Base-by-base conservation (phyloP, 2,888 invertebrate species). In the Ypsolopha scabrella region DNA sequence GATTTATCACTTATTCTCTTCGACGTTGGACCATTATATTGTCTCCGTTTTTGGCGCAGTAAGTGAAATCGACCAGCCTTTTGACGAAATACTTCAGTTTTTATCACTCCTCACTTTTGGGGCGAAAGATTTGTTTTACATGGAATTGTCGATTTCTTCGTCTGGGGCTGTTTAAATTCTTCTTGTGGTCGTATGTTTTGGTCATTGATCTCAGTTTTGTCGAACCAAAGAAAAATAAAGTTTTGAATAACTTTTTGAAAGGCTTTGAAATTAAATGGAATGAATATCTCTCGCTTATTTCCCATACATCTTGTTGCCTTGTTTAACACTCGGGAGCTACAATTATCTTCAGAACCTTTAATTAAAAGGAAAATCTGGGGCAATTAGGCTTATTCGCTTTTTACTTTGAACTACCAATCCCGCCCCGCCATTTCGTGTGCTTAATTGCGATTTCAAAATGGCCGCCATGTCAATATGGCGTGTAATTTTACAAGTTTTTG, bases 321-420 rank as follows among this genome's bases (percentile, higher is more conserved):
- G 38, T 48, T 48, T 48, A 46, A 46, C 35, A 39, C 49, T 39
- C 34, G 10, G 34, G 43, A 48, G 35, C 53, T 62, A 63, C 66
- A 75, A 82, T 83, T 80, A 80, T 67, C 63, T 66, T 62, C 73
- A 74, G 76, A 76, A 73, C 70, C 70, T 72, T 75, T 74, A 75
- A 68, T 72, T 75, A 78, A 80, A 65, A 70, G 65, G 63, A 68
- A 70, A 79, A 80, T 80, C 80, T 79, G 74, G 66, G 65, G 69
- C 71, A 73, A 75, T 80, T 79, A 80, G 73, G 75, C 78, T 74
- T 70, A 64, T 68, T 60, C 57, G 58, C 63, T 78, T 76, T 78
- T 78, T 80, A 69, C 68, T 63, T 66, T 68, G 63, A 64, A 34
- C 49, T 63, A 63, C 79, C 77, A 75, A 78, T 75, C 68, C 57